Base-by-base conservation (phyloP, 1,140 invertebrate genomes). In the Lepidurus apus region DNA sequence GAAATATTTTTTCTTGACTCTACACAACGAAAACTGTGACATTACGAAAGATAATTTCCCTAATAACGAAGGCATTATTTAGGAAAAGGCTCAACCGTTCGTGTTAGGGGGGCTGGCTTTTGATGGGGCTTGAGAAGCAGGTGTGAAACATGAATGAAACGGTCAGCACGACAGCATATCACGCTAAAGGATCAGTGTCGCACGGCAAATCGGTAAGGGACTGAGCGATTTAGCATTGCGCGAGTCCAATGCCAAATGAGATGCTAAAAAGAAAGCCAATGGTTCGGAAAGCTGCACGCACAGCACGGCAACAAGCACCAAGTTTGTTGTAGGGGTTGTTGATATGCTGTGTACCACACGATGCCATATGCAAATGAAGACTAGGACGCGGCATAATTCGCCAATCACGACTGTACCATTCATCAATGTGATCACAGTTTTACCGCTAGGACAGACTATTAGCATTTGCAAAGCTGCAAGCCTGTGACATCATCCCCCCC, bases 61-160 rank as follows among this genome's bases (percentile, higher is more conserved):
- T 34, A 34, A 34, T 34, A 34, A 34, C 34, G 34, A 34, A 26
- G 26, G 34, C 34, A 34, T 17, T 13, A n/a, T 65, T 5, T 65
- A 65, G 53, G 53, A 13, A 21, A 65, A 65, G 53, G 53, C 21
- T 13, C 17, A 17, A 65, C 34, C 53, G 53, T 65, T 65, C 17
- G 53, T 65, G 21, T 7, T 7, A n/a, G 13, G 53, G 4, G 53
- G 53, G 53, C 53, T 65, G 21, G n/a, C 13, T 65, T 34, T 3
- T 21, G 53, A 65, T 21, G 21, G 53, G 53, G 13, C 53, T 65
- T 13, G 53, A 21, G 53, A 65, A 9, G 53, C 53, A 65, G 53
- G 53, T 65, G 53, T 65, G 53, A 65, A 65, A 65, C 53, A 65
- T 65, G 53, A 65, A 65, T 65, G 53, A 65, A 65, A 65, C 21